Conservation (phyloP, 1,140 invertebrate species). For the Drosophila burlai region DNA sequence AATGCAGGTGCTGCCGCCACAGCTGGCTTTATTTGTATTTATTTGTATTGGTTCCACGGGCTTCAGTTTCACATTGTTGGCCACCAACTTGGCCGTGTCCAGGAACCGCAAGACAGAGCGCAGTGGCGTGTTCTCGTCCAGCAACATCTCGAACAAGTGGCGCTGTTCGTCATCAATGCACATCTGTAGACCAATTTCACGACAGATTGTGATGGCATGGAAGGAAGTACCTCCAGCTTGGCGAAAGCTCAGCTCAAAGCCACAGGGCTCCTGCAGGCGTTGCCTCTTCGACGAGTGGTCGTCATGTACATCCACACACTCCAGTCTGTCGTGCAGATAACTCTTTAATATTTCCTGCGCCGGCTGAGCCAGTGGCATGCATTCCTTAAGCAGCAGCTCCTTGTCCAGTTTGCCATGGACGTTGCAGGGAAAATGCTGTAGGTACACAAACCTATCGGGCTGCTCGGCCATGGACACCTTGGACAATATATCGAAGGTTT, state of each 20-base stretch:
- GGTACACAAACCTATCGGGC: constrained; percentile 82
- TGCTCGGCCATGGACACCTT: constrained; percentile 70
- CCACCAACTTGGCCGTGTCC: constrained; percentile 57
- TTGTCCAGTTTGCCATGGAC: constrained; percentile 86
- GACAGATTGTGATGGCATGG: constrained; percentile 70
- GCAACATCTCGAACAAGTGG: constrained; percentile 57
- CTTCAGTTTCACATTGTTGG: constrained; percentile 61
- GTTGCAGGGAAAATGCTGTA: constrained; percentile 85
- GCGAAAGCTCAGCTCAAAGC: constrained; percentile 57
- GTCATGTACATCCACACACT: constrained; percentile 44
- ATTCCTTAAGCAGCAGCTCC: constrained; percentile 53
- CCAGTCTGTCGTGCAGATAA: constrained; percentile 67
- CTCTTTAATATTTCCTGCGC: constrained; percentile 61
- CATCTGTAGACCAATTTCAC: constrained; percentile 66
- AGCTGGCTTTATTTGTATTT: not conserved
- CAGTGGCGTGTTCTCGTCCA: constrained; percentile 55
- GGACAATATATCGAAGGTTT: constrained; percentile 67
- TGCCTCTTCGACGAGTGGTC: constrained; percentile 33
- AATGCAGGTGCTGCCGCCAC: not conserved
- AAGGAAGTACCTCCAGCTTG: constrained; percentile 77
- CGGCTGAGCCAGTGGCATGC: constrained; percentile 50
- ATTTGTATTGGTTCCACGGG: constrained; percentile 23
- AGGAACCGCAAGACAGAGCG: constrained; percentile 49
- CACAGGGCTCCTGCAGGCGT: constrained; percentile 11
- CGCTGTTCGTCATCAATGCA: constrained; percentile 58